These are phyloP conservation scores for Montipora capitata DNA, from an alignment of 92 coral and sea anemone species.

Conservation along the genomic window DNA sequence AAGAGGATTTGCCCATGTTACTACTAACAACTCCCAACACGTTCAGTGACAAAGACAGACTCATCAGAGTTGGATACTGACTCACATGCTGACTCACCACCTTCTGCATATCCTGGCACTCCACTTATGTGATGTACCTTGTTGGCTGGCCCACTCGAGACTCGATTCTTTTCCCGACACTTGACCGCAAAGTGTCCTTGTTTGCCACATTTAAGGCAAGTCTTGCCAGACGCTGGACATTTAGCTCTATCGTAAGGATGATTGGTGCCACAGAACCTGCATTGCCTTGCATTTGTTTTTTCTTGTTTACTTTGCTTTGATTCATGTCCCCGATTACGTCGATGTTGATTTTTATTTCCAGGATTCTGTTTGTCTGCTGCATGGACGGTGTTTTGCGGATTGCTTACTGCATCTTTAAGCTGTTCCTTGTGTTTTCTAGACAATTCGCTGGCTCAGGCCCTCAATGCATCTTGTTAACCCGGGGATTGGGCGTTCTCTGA, in stretches of 20 bases:
- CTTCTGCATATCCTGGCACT: too few species aligned
- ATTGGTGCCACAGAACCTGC: neutral
- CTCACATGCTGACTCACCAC: too few species aligned
- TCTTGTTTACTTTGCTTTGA: neutral
- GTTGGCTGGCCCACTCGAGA: neutral
- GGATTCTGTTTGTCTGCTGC: neutral
- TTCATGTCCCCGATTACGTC: neutral
- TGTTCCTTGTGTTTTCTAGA: neutral
- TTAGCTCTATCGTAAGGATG: too few species aligned
- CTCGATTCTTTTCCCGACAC: too few species aligned
- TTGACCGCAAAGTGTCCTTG: neutral
- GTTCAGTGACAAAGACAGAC: slow-evolving; percentile 14
- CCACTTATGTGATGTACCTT: neutral
- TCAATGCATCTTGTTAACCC: neutral
- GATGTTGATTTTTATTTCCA: neutral
- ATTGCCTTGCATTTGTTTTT: too few species aligned
- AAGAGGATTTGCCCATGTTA: slow-evolving; percentile 5
- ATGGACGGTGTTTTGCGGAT: neutral
- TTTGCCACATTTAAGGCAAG: neutral
- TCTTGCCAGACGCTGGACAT: neutral
- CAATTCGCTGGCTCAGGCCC: neutral
- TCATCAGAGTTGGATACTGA: too few species aligned
- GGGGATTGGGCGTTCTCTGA: slow-evolving; percentile 21
- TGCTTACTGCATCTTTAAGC: too few species aligned
- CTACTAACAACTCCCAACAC: slow-evolving; percentile 22